Percentiles rank a stretch among this genome's conserved stretches.
phyloP scores from a whole-genome alignment of 2,113 vertebrate species.

The Trichomycterus rosablanca region DNA sequence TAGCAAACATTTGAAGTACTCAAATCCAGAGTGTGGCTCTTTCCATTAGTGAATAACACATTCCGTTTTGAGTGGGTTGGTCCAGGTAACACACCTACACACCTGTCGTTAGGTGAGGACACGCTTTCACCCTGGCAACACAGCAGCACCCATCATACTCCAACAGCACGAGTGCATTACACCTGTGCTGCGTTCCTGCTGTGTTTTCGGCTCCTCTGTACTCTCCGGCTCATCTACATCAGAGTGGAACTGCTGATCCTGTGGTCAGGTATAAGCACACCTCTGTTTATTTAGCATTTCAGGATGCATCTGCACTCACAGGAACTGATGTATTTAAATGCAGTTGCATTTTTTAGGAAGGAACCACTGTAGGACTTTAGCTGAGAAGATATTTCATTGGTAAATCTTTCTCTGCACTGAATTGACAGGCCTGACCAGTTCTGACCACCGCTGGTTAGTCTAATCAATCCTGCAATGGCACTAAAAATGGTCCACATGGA shows the following conservation, averaged over 20 bases:
- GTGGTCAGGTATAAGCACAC: not conserved
- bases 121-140: constrained; percentile 2
- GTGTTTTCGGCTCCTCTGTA: not conserved
- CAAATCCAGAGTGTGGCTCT: constrained; percentile 14
- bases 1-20: constrained; percentile 10
- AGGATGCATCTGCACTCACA: not conserved
- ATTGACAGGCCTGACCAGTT: too few species aligned
- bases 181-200: not conserved
- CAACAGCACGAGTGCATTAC: not conserved
- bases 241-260: not conserved
- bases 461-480: too few species aligned
- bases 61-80: constrained; percentile 13
- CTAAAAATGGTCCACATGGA: not conserved
- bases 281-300: not conserved
- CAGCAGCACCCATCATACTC: not conserved
- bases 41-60: constrained; percentile 32
- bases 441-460: too few species aligned
- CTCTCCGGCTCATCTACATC: not conserved
- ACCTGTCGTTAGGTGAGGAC: constrained; percentile 47
- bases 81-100: constrained; percentile 47
- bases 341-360: too few species aligned
- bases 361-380: too few species aligned
- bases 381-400: not conserved
- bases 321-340: not conserved
- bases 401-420: too few species aligned